Evolutionary conservation across 1,140 invertebrate species (phyloP).

Genomic region (Hyles vespertilio): DNA sequence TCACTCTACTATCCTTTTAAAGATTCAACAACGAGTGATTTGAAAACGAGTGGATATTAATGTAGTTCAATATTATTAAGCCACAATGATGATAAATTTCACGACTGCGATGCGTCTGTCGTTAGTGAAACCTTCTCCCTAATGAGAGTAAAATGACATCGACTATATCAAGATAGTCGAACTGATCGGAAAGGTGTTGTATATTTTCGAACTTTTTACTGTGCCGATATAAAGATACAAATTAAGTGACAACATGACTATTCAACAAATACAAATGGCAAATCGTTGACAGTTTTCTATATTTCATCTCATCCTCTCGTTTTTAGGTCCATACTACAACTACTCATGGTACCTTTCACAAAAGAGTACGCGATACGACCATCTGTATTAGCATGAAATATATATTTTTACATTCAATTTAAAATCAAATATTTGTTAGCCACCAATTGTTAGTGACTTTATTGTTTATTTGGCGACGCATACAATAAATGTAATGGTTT

Average conservation of each 20-base stretch:
- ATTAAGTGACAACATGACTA: too few relatives aligned
- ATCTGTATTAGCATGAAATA: conserved; percentile 2
- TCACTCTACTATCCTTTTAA: conserved; percentile 15
- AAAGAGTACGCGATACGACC: conserved; percentile 6
- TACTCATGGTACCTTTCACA: not conserved
- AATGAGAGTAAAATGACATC: too few relatives aligned
- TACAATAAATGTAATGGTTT: conserved; percentile 21
- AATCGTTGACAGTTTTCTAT: not conserved
- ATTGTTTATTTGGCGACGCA: conserved; percentile 24
- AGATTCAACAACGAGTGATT: conserved; percentile 1
- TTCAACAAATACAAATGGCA: not conserved
- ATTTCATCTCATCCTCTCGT: conserved; percentile 9
- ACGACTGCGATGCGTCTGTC: not conserved
- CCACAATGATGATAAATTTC: not conserved
- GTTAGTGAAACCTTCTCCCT: too few relatives aligned
- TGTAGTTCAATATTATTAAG: too few relatives aligned
- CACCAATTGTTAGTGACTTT: conserved; percentile 6
- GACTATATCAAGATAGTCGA: too few relatives aligned
- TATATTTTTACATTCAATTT: conserved; percentile 14
- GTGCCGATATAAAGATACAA: too few relatives aligned
- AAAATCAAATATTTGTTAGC: conserved; percentile 11
- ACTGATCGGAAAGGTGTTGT: too few relatives aligned
- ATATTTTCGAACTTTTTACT: too few relatives aligned
- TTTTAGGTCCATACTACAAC: conserved; percentile 12
- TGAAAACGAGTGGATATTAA: conserved; percentile 18